Conservation (phyloP, 2,888 invertebrate species). For the Camponotus fellah region DNA sequence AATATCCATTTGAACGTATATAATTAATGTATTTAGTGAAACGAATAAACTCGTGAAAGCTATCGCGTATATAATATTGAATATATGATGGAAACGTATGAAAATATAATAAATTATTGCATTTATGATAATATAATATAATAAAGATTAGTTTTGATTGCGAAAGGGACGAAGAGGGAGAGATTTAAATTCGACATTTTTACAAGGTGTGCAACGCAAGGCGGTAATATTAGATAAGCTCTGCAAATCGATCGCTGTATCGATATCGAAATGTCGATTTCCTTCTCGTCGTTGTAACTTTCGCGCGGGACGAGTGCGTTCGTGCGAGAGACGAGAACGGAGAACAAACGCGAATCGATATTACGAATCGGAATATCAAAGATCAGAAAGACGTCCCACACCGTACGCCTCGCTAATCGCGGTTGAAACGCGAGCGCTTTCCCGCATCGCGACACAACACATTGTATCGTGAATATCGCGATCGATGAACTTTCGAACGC, state of each 20-base stretch:
- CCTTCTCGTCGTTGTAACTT: conserved; percentile 40
- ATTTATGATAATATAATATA: not conserved
- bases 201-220: not conserved
- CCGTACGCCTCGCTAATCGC: conserved; percentile 70
- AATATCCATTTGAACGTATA: not conserved
- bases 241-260: not conserved
- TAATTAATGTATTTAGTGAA: conserved; percentile 18
- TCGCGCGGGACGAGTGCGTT: conserved; percentile 42
- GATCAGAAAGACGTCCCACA: conserved; percentile 65
- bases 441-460: conserved; percentile 11
- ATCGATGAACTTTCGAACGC: conserved; percentile 64
- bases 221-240: conserved; percentile 24
- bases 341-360: conserved; percentile 50
- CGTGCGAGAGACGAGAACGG: conserved; percentile 35
- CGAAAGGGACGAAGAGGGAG: not conserved
- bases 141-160: not conserved
- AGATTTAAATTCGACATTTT: not conserved
- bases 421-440: conserved; percentile 52
- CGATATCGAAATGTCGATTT: conserved; percentile 53
- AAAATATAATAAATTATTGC: not conserved
- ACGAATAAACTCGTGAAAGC: not conserved
- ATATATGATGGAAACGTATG: not conserved
- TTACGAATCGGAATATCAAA: conserved; percentile 61
- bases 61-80: not conserved
- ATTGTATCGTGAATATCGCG: conserved; percentile 52